Conservation (phyloP, 1,140 invertebrate species). For the Drosophila albomicans region DNA sequence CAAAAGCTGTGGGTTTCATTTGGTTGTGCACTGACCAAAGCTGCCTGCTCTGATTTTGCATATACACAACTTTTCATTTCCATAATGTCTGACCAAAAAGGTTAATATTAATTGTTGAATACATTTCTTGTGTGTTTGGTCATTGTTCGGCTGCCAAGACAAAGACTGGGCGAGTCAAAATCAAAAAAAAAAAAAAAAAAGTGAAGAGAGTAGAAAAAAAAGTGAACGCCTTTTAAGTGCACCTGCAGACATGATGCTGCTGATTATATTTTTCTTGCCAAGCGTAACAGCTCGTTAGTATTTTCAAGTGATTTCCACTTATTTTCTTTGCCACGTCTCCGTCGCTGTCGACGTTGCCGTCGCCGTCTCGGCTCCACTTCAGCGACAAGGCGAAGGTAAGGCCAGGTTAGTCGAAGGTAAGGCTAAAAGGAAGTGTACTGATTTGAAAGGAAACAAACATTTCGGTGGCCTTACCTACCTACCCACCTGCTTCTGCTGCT, state of each 20-base stretch:
- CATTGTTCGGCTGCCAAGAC: slow-evolving; percentile 52
- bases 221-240: slow-evolving; percentile 83
- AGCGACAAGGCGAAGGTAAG: slow-evolving; percentile 58
- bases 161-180: background rate
- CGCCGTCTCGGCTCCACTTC: slow-evolving; percentile 28
- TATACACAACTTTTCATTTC: slow-evolving; percentile 41
- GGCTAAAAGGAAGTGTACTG: slow-evolving; percentile 73
- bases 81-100: slow-evolving; percentile 42
- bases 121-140: slow-evolving; percentile 35
- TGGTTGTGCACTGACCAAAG: slow-evolving; percentile 47
- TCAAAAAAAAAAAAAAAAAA: slow-evolving; percentile 58
- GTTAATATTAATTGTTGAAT: slow-evolving; percentile 78
- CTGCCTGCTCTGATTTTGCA: slow-evolving; percentile 46
- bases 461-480: slow-evolving; percentile 45
- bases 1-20: slow-evolving; percentile 2
- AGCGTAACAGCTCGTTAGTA: slow-evolving; percentile 83
- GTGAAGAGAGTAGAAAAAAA: slow-evolving; percentile 55
- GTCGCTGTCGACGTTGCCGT: background rate
- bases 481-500: background rate
- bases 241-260: slow-evolving; percentile 83
- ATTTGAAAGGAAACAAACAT: slow-evolving; percentile 83
- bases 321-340: slow-evolving; percentile 53
- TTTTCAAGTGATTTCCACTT: slow-evolving; percentile 83
- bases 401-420: slow-evolving; percentile 35
- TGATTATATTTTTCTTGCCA: slow-evolving; percentile 83